Evolutionary conservation across 2,797 vertebrate species (phyloP).

Genomic region (Dermochelys coriacea): DNA sequence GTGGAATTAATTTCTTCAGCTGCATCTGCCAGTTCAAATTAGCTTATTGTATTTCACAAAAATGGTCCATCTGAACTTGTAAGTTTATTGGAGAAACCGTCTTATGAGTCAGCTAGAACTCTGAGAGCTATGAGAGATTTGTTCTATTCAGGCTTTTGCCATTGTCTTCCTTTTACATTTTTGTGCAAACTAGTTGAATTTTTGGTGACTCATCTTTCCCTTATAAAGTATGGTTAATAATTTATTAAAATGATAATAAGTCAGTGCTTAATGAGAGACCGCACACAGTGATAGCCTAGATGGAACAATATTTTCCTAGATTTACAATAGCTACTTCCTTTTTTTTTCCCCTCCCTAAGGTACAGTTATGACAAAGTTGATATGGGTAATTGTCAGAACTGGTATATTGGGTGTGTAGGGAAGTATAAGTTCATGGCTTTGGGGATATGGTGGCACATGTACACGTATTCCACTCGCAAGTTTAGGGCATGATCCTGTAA

Average conservation of each 20-base stretch:
- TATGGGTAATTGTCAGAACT: too few species aligned
- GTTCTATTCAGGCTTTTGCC: background rate
- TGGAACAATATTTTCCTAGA: background rate
- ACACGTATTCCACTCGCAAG: too few species aligned
- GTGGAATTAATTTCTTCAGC: slow-evolving; percentile 9
- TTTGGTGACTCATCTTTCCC: background rate
- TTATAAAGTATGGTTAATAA: background rate
- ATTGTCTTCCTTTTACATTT: background rate
- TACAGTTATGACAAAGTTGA: too few species aligned
- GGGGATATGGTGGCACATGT: background rate
- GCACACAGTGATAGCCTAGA: background rate
- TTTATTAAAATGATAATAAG: background rate
- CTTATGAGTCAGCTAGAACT: background rate
- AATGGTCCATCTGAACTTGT: background rate
- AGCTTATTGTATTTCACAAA: background rate
- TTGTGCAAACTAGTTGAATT: background rate
- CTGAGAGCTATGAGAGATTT: background rate
- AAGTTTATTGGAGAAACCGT: background rate
- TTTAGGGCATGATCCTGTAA: too few species aligned
- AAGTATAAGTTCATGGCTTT: background rate
- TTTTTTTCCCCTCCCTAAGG: too few species aligned
- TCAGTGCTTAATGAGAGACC: background rate
- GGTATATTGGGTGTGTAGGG: background rate
- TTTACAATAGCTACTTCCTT: background rate
- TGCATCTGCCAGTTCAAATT: slow-evolving; percentile 24